Percentiles rank a stretch among this genome's conserved stretches.
phyloP scores from a whole-genome alignment of 2,797 vertebrate genomes.

The Picus viridis region DNA sequence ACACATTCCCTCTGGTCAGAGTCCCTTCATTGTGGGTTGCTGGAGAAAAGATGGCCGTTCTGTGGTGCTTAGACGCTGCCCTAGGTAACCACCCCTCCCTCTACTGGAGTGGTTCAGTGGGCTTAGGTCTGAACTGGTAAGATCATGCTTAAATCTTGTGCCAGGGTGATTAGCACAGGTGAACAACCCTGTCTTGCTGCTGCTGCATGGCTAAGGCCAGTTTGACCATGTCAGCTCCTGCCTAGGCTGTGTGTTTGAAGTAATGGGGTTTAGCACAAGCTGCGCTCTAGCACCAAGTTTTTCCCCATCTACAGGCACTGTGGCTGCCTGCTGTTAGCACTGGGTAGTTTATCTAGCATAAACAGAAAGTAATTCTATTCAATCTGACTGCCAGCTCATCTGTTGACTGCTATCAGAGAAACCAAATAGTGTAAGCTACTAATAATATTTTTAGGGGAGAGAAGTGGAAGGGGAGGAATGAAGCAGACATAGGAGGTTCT shows the following conservation, averaged over 20 bases:
- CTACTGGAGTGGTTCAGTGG: fast-evolving
- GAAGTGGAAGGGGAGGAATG: neutral
- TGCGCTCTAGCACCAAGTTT: neutral
- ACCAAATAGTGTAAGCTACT: conserved; percentile 4
- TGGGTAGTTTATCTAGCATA: conserved; percentile 22
- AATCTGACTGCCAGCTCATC: conserved; percentile 6
- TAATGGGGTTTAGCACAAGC: neutral
- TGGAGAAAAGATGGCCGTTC: neutral
- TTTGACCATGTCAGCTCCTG: neutral
- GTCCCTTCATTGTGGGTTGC: neutral
- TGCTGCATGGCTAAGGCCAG: neutral
- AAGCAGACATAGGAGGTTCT: neutral
- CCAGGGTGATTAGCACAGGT: neutral
- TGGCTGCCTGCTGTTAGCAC: conserved; percentile 36
- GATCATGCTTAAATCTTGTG: neutral
- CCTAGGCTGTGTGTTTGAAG: neutral
- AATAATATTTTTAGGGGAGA: conserved; percentile 12
- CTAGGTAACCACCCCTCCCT: neutral
- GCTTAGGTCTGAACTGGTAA: neutral
- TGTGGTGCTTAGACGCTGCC: neutral
- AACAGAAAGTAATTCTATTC: conserved; percentile 71
- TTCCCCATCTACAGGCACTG: neutral
- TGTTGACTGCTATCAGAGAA: conserved; percentile 1
- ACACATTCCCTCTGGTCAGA: neutral
- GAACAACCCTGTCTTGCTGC: neutral